Base-by-base conservation (phyloP, 2,113 vertebrate genomes). In the Sorex fumeus region DNA sequence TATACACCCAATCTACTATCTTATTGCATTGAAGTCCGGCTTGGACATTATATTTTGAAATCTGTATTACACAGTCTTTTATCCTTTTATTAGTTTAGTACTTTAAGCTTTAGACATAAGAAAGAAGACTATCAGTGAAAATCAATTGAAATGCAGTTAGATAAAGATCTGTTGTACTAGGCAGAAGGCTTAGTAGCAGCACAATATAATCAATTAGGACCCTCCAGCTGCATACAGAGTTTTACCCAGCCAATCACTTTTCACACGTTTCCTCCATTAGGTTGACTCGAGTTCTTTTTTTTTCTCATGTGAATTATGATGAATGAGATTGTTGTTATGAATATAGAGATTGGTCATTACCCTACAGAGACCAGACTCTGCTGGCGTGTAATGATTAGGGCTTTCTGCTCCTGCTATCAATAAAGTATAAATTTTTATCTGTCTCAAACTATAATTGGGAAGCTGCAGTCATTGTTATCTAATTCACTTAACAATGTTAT, bases 81-180 rank as follows among this genome's bases (percentile, higher is more conserved):
- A 98, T 98, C 97, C 97, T 97, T 98, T 98, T 98, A 98, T 98
- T 98, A 98, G 97, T 97, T 98, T 98, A 98, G 97, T 98, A 98
- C 97, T 98, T 96, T 98, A 98, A 98, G 97, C 97, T 94, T 88
- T 93, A 97, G 98, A 97, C 97, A 97, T 97, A 97, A 97, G 97
- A 98, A 98, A 98, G 97, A 98, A 98, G 97, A 97, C 97, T 98
- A 98, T 98, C 98, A 98, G 98, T 97, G 98, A 97, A 98, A 98
- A 98, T 98, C 98, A 98, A 98, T 98, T 96, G 98, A 98, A 98
- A 98, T 98, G 97, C 96, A 98, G 98, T 98, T 98, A 98, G 98
- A 97, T 97, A 96, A 95, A 96, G 97, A 98, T 97, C 98, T 98
- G 97, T 98, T 98, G 98, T 91, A 97, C 96, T 94, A 96, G 88